These are phyloP conservation scores for Apis cerana DNA, from an alignment of 1,140 invertebrate genomes.

Conservation along the genomic window DNA sequence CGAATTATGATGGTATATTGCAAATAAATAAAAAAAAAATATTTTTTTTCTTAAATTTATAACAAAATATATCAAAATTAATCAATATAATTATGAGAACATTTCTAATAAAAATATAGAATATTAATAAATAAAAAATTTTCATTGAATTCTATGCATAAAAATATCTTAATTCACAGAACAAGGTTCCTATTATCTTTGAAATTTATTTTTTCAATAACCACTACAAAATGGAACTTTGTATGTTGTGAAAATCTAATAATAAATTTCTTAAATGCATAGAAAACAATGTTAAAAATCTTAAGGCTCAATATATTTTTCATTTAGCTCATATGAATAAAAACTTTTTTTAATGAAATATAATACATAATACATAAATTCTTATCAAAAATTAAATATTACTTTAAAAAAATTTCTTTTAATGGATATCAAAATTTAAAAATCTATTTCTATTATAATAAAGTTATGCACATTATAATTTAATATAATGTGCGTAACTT, in stretches of 20 bases:
- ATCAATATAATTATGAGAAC: slow-evolving; percentile 31
- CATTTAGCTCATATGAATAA: background rate
- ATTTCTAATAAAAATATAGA: slow-evolving; percentile 43
- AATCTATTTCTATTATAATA: background rate
- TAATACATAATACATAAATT: background rate
- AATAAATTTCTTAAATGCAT: background rate
- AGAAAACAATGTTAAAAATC: slow-evolving; percentile 15
- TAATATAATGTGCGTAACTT: background rate
- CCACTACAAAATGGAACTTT: slow-evolving; percentile 3
- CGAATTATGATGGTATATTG: background rate
- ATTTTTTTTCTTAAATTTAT: background rate
- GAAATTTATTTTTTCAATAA: slow-evolving; percentile 36
- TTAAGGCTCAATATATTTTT: background rate
- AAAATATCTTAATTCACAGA: background rate
- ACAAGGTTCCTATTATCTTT: slow-evolving; percentile 24
- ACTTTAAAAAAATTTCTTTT: background rate
- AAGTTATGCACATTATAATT: background rate
- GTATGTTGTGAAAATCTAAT: background rate
- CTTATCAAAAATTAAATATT: background rate
- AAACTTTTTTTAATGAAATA: background rate
- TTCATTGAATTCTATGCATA: slow-evolving; percentile 27
- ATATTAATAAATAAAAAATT: slow-evolving; percentile 26
- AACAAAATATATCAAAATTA: slow-evolving; percentile 22
- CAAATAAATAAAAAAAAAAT: background rate
- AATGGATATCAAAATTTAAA: background rate